Evolutionary conservation across 2,797 vertebrate genomes (phyloP).

Genomic region (Pipistrellus nathusii): DNA sequence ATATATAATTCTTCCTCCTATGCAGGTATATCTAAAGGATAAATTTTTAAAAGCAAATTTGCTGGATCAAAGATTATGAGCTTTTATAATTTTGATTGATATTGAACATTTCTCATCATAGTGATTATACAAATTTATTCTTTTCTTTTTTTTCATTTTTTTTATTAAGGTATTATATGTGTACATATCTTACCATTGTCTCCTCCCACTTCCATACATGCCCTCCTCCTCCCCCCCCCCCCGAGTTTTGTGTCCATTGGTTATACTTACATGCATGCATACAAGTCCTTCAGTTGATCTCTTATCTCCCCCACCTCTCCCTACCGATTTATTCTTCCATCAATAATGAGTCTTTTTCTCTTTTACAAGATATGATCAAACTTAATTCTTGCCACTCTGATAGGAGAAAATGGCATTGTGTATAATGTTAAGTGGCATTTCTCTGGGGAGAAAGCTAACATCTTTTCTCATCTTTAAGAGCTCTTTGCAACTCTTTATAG

Average conservation of each 20-base stretch:
- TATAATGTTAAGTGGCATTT: constrained; percentile 17
- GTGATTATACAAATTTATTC: background rate
- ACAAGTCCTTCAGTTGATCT: too few species aligned
- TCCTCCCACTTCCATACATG: too few species aligned
- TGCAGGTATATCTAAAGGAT: background rate
- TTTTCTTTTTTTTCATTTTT: background rate
- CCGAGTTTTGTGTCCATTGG: too few species aligned
- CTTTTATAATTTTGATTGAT: constrained; percentile 48
- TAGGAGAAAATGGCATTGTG: background rate
- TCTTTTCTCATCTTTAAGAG: background rate
- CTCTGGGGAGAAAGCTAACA: background rate
- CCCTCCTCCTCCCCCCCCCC: too few species aligned
- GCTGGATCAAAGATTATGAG: background rate
- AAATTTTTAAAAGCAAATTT: constrained; percentile 10
- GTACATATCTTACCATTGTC: too few species aligned
- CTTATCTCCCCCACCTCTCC: too few species aligned
- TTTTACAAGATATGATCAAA: background rate
- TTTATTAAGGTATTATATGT: too few species aligned
- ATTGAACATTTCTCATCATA: constrained; percentile 52
- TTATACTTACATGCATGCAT: too few species aligned
- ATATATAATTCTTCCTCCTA: background rate
- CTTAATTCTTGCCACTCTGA: constrained; percentile 23
- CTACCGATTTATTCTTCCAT: background rate
- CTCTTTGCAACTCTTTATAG: background rate
- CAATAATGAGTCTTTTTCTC: background rate